Evolutionary conservation across 2,797 vertebrate genomes (phyloP).

Genomic region (Psittacula echo): DNA sequence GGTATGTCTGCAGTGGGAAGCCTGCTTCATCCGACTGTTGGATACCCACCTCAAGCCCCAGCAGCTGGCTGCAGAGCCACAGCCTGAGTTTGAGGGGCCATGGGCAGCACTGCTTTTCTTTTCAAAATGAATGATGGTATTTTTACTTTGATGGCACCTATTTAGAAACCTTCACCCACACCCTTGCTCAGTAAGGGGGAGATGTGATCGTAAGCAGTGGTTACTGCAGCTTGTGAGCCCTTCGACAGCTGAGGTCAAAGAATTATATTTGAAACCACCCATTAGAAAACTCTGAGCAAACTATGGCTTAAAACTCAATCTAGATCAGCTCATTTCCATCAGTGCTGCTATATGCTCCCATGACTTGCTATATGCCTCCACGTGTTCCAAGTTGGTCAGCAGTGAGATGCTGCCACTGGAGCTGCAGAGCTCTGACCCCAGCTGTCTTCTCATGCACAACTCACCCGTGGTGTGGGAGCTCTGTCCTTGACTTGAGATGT

Average conservation of each 20-base stretch:
- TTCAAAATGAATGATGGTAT: background rate
- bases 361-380: background rate
- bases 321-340: background rate
- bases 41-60: background rate
- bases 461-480: background rate
- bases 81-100: background rate
- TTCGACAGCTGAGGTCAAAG: background rate
- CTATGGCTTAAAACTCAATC: background rate
- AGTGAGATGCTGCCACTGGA: background rate
- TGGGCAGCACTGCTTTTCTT: background rate
- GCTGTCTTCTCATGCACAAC: background rate
- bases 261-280: background rate
- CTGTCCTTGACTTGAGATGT: background rate
- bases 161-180: background rate
- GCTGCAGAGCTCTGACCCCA: background rate
- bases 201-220: background rate
- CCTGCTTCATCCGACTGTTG: background rate
- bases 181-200: background rate
- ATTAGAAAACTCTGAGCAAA: conserved; percentile 13
- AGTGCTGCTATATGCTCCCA: background rate
- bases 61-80: background rate
- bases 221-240: background rate
- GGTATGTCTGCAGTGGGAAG: background rate
- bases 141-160: background rate
- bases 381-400: background rate